Base-by-base conservation (phyloP, 2,888 invertebrate genomes). In the Diplolepis rosae region DNA sequence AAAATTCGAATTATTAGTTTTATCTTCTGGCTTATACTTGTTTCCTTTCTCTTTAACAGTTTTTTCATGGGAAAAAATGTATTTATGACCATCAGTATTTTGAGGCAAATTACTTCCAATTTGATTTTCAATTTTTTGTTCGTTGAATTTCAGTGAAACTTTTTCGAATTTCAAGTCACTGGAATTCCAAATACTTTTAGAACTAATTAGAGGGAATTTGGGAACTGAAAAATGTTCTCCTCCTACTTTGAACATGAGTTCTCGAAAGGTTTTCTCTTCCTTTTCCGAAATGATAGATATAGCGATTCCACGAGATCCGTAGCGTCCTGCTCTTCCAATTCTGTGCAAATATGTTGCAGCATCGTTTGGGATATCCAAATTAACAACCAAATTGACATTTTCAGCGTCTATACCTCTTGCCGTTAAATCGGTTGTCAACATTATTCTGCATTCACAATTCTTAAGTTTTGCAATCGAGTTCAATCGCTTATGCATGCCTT, bases 351-450 rank as follows among this genome's bases (percentile, higher is more conserved):
- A 98, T 18, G 95, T 96, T 76, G 94, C 93, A 79, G 93, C 91
- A 83, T 95, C 94, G 75, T 85, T 84, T 0, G 99, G 97, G 32
- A 95, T 90, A 86, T 98, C 98, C 84, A 98, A 92, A 89, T 99
- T 98, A 7, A 99, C 92, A 0, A 99, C 95, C 72, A 99, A 89
- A 90, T 99, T 96, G 9, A 98, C 94, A 89, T 96, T 95, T 77
- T 95, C 94, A 1, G 95, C 96, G 91, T 99, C 99, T 76, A 99
- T 95, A 11, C 99, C 99, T 78, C 99, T 91, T 1, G 98, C 94
- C 77, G 96, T 94, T 78, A 97, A 90, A 90, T 96, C 98, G 0
- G 98, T 99, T 1, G 98, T 94, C 65, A 99, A 91, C 72, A 99
- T 90, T 81, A 98, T 94, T 78, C 96, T 92, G 83, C 95, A 95